Evolutionary conservation across 1,140 invertebrate genomes (phyloP).

Genomic region (Pectinophora gossypiella): DNA sequence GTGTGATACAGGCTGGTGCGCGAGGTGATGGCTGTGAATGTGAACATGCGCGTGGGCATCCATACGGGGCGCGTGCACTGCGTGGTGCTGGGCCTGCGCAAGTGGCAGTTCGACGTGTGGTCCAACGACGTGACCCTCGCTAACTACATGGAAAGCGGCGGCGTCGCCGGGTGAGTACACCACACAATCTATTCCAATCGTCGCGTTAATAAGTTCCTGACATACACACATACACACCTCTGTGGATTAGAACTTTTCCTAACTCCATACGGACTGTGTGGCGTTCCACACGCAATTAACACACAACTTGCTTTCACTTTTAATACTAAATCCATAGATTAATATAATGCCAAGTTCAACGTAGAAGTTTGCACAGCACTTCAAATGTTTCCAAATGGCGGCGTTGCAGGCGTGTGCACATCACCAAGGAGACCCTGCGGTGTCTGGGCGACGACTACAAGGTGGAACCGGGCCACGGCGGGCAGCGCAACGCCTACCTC

Average conservation of each 20-base stretch:
- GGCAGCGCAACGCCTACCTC: slow-evolving; percentile 89
- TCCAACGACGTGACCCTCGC: slow-evolving; percentile 96
- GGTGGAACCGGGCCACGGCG: slow-evolving; percentile 91
- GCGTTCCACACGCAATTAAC: no score
- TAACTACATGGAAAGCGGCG: slow-evolving; percentile 97
- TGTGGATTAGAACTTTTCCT: no score
- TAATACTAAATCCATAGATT: no score
- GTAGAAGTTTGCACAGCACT: no score
- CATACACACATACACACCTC: no score
- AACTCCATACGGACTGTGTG: no score
- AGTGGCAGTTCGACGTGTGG: slow-evolving; percentile 95
- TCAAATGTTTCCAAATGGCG: no score
- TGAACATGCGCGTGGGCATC: slow-evolving; percentile 97
- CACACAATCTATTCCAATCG: no score
- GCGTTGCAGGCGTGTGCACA: slow-evolving; percentile 92
- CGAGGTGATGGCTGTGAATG: slow-evolving; percentile 92
- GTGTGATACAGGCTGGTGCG: slow-evolving; percentile 85
- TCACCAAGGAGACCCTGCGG: slow-evolving; percentile 92
- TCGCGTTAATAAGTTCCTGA: no score
- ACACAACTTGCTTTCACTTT: no score
- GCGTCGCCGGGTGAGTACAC: slow-evolving; percentile 88
- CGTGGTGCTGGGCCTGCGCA: slow-evolving; percentile 91
- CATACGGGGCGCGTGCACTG: slow-evolving; percentile 95
- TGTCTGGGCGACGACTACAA: slow-evolving; percentile 92
- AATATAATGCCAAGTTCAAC: no score